phyloP scores from a whole-genome alignment of 2,888 invertebrate genomes.

The Polyploca ridens region DNA sequence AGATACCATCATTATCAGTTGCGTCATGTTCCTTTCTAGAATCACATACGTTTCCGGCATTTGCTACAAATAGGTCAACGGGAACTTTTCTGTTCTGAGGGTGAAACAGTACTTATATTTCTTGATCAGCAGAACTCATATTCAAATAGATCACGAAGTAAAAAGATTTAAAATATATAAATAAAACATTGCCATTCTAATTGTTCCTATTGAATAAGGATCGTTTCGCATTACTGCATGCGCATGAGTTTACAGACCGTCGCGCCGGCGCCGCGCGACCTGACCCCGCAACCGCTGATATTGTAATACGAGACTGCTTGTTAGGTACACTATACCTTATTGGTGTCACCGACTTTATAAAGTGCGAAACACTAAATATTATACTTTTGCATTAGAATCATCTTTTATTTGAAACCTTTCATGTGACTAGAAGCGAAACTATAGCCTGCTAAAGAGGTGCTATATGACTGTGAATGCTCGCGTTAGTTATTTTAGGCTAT shows the following conservation, averaged over 20 bases:
- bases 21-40: conserved; percentile 7
- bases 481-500: no score
- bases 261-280: conserved; percentile 37
- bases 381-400: not conserved
- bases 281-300: conserved; percentile 29
- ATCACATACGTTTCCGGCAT: not conserved
- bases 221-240: conserved; percentile 31
- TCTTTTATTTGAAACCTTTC: conserved; percentile 1
- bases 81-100: not conserved
- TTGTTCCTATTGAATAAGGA: conserved; percentile 4
- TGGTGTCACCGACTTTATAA: conserved; percentile 11
- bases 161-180: not conserved
- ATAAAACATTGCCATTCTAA: conserved; percentile 6
- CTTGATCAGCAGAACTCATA: not conserved
- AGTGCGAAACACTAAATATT: not conserved
- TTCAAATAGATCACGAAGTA: not conserved
- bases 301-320: conserved; percentile 29
- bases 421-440: not conserved
- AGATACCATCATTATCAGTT: not conserved
- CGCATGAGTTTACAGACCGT: conserved; percentile 21
- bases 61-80: not conserved
- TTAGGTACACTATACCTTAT: conserved; percentile 12
- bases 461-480: no score
- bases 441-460: not conserved
- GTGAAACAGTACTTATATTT: no score